Conservation (phyloP, 2,888 invertebrate species). For the Peribatodes rhomboidaria region DNA sequence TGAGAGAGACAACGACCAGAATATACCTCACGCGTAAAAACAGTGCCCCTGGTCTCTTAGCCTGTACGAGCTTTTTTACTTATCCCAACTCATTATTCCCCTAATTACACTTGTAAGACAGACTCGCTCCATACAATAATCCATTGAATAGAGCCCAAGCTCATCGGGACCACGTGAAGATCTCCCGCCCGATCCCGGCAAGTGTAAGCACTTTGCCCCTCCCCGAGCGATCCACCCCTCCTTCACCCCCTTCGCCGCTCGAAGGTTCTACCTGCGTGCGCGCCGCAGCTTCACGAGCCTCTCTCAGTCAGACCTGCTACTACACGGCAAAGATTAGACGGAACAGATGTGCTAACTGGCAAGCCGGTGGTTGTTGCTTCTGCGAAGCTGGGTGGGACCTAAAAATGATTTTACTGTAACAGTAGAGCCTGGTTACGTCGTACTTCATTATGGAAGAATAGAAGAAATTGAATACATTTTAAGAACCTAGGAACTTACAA, state of each 20-base stretch:
- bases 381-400: conserved; percentile 9
- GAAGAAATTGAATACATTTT: too few relatives aligned
- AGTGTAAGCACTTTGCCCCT: conserved; percentile 65
- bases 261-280: conserved; percentile 78
- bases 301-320: conserved; percentile 75
- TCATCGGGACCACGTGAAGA: conserved; percentile 43
- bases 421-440: too few relatives aligned
- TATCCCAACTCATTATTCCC: too few relatives aligned
- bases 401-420: background rate
- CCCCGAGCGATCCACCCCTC: conserved; percentile 39
- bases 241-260: conserved; percentile 48
- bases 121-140: conserved; percentile 14
- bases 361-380: conserved; percentile 1
- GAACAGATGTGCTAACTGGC: conserved; percentile 25
- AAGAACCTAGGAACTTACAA: too few relatives aligned
- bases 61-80: too few relatives aligned
- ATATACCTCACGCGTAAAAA: too few relatives aligned
- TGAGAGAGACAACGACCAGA: too few relatives aligned
- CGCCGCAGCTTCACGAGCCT: conserved; percentile 58
- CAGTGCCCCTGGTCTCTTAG: too few relatives aligned
- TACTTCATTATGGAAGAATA: too few relatives aligned
- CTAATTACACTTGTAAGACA: too few relatives aligned
- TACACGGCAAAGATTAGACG: conserved; percentile 59
- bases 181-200: conserved; percentile 53
- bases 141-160: conserved; percentile 33